Conservation (phyloP, 2,797 vertebrate genomes). For the Semotilus atromaculatus region DNA sequence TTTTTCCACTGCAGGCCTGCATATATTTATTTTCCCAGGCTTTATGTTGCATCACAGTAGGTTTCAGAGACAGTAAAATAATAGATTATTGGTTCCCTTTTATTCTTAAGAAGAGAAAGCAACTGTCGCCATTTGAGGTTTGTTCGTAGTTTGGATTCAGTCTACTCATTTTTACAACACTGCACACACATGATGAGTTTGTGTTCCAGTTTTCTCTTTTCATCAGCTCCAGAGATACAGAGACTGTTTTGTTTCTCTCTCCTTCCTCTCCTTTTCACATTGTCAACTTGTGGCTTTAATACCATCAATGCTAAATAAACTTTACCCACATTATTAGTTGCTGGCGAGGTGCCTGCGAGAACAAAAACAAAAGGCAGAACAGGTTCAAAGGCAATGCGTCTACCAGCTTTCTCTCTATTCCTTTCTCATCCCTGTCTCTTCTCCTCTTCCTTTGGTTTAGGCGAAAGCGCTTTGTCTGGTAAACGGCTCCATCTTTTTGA, state of each 20-base stretch:
- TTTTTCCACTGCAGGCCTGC: neutral
- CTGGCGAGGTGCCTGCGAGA: constrained; percentile 74
- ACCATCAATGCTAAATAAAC: constrained; percentile 79
- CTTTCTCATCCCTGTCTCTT: constrained; percentile 64
- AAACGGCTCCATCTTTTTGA: constrained; percentile 85
- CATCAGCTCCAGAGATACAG: constrained; percentile 71
- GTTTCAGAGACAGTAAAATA: constrained; percentile 23
- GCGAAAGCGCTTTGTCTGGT: constrained; percentile 81
- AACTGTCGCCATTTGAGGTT: constrained; percentile 61
- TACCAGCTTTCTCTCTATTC: constrained; percentile 75
- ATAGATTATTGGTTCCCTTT: constrained; percentile 35
- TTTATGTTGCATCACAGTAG: constrained; percentile 1
- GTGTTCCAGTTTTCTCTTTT: constrained; percentile 72
- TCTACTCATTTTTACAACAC: constrained; percentile 21
- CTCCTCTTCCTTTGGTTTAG: constrained; percentile 64
- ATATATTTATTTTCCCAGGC: constrained; percentile 9
- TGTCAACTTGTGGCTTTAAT: constrained; percentile 74
- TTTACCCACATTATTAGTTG: constrained; percentile 82
- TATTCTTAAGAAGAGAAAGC: constrained; percentile 59
- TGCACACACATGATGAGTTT: constrained; percentile 54
- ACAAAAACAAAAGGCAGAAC: constrained; percentile 80
- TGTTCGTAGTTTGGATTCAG: constrained; percentile 62
- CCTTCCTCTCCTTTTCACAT: constrained; percentile 64
- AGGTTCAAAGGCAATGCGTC: constrained; percentile 85
- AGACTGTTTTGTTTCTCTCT: constrained; percentile 61